Evolutionary conservation across 2,797 vertebrate species (phyloP), one percentile per base, ranked within the genome.

Genomic region (Podarcis lilfordi): DNA sequence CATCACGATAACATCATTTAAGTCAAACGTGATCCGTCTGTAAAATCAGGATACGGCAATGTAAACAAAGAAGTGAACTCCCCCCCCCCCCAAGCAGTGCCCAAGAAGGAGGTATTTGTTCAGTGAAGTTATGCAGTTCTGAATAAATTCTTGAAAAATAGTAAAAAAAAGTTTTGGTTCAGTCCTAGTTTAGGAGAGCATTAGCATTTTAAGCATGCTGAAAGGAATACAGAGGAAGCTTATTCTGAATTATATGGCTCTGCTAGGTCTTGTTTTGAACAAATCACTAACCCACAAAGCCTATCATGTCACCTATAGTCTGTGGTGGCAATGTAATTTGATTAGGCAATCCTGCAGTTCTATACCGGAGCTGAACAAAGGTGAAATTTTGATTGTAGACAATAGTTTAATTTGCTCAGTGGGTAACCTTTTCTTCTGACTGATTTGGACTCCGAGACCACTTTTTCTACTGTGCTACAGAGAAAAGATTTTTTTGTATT

Each of bases 361-460:
- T 71, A 13, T 55, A 86, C 32, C 21, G 9, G 35, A 64, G 27
- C 11, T 66, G 84, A 69, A 43, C 64, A 69, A 86, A 86, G 64
- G 64, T 79, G 85, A 79, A 69, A 69, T 86, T 76, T 79, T 78
- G 61, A 86, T 68, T 78, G 75, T 45, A 50, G 64, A 55, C 61
- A 17, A 19, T 9, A 3, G 29, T 79, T 61, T 86, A 86, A 86
- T 86, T 86, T 86, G 35, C 61, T 86, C 75, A 68, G 27, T 32
- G 40, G 75, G 84, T 59, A 78, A 79, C 21, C 84, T 79, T 86
- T 79, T 78, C 61, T 50, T 86, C 61, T 77, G 37, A 78, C 75
- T 86, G 61, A 86, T 86, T 29, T 79, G 84, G 84, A 78, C 75
- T 68, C 76, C 35, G 61, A 79, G 37, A 29, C 29, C 61, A 45